phyloP scores from a whole-genome alignment of 2,888 invertebrate species.

The Idaea straminata region DNA sequence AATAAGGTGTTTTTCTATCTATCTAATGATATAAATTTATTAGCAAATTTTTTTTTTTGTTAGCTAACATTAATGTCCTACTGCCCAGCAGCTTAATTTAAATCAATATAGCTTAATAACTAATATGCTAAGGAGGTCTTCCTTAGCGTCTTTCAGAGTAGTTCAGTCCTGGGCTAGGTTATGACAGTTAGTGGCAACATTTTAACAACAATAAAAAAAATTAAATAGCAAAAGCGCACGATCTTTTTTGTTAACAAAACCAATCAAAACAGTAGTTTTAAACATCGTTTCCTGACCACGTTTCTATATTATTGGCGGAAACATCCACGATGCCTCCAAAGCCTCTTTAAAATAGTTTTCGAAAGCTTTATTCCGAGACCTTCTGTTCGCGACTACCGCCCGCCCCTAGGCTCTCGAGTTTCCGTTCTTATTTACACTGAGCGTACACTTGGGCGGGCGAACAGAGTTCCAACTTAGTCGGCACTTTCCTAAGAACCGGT shows the following conservation, averaged over 20 bases:
- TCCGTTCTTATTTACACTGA: slow-evolving; percentile 67
- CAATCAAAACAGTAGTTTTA: background rate
- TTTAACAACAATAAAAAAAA: too few relatives aligned
- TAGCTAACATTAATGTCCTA: too few relatives aligned
- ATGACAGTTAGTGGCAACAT: too few relatives aligned
- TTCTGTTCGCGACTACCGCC: slow-evolving; percentile 49
- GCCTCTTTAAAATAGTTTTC: slow-evolving; percentile 73
- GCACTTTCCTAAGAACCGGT: slow-evolving; percentile 45
- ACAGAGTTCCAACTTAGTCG: slow-evolving; percentile 50
- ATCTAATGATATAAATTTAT: too few relatives aligned
- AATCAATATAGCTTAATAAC: too few relatives aligned
- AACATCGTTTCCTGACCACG: slow-evolving; percentile 4
- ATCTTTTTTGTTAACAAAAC: background rate
- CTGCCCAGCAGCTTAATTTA: too few relatives aligned
- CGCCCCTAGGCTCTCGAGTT: slow-evolving; percentile 32
- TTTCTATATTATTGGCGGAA: slow-evolving; percentile 30
- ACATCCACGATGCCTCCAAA: slow-evolving; percentile 55
- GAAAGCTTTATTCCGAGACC: slow-evolving; percentile 54
- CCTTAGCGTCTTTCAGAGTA: too few relatives aligned
- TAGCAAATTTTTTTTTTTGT: too few relatives aligned
- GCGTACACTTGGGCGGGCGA: slow-evolving; percentile 42
- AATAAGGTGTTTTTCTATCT: too few relatives aligned
- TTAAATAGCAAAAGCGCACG: background rate
- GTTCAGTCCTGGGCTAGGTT: too few relatives aligned
- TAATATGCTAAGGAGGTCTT: too few relatives aligned